Base-by-base conservation (phyloP, 2,888 invertebrate species). In the Spodoptera picta region DNA sequence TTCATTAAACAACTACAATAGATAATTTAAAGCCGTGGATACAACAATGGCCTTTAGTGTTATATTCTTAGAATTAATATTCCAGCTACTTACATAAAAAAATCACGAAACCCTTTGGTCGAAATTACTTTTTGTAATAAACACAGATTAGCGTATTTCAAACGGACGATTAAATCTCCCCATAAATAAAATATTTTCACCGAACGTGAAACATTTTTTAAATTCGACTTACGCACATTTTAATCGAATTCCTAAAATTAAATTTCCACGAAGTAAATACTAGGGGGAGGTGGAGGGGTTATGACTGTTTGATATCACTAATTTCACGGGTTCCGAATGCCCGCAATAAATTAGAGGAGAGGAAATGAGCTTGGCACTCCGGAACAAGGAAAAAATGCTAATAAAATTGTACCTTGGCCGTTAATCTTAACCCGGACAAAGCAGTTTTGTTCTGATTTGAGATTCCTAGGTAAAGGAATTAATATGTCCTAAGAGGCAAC, bases 321-420 rank as follows among this genome's bases (percentile, higher is more conserved):
- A 92, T 92, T 90, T 89, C 86, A 85, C 83, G 83, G 85, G 81
- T 82, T 83, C 82, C 83, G 83, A 81, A 86, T 87, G 86, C 87
- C 86, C 83, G 87, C 81, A 87, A 92, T 92, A 92, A 92, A 92
- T 92, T 91, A 91, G 87, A 83, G 75, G 75, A 84, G 86, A 87
- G 92, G 92, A 93, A 92, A 92, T 92, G 91, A 92, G 91, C 88
- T 88, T 86, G 84, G 89, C 82, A 84, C 87, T 79, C 87, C 88
- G 92, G 90, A 88, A 91, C 87, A 87, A 88, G 90, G 90, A 90
- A 93, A 92, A 92, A 93, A 91, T 92, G 91, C 91, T 92, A 92
- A 92, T 92, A 93, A 92, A 92, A 92, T 91, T 90, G 90, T 91
- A 90, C 91, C 89, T 90, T 85, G 80, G 83, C 86, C 88, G 90